Percentiles rank a stretch among this genome's conserved stretches.
Evolutionary conservation across 2,888 invertebrate species (phyloP).

Genomic region (Pelosia muscerda): DNA sequence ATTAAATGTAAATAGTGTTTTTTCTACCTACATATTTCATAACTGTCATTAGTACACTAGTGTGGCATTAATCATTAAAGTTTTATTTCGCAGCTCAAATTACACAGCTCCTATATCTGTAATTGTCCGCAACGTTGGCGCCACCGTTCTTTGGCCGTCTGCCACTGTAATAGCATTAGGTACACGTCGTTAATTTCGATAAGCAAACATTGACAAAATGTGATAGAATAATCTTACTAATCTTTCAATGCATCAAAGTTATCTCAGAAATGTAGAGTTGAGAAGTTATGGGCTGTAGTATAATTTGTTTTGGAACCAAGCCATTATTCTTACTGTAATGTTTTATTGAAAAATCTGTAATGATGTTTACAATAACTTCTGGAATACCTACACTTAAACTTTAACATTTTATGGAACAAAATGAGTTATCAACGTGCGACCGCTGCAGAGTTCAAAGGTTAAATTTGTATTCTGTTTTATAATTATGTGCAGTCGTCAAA

Average conservation of each 20-base stretch:
- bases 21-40: constrained; percentile 58
- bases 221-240: constrained; percentile 59
- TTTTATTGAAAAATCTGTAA: constrained; percentile 55
- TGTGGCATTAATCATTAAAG: constrained; percentile 72
- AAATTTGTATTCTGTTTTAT: constrained; percentile 50
- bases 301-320: constrained; percentile 62
- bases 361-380: constrained; percentile 60
- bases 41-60: constrained; percentile 58
- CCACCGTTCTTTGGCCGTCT: constrained; percentile 77
- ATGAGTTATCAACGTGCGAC: constrained; percentile 37
- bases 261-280: constrained; percentile 54
- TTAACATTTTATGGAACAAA: constrained; percentile 53
- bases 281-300: constrained; percentile 53
- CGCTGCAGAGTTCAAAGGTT: constrained; percentile 35
- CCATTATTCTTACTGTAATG: constrained; percentile 58
- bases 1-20: constrained; percentile 43
- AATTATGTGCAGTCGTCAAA: constrained; percentile 51
- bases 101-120: constrained; percentile 73
- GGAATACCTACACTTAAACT: constrained; percentile 55
- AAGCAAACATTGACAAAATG: constrained; percentile 63
- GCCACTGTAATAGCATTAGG: constrained; percentile 72
- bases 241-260: constrained; percentile 58
- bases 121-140: constrained; percentile 77
- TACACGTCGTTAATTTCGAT: constrained; percentile 71
- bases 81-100: constrained; percentile 75